Evolutionary conservation across 2,888 invertebrate species (phyloP).

Genomic region (Apodemia duryi): DNA sequence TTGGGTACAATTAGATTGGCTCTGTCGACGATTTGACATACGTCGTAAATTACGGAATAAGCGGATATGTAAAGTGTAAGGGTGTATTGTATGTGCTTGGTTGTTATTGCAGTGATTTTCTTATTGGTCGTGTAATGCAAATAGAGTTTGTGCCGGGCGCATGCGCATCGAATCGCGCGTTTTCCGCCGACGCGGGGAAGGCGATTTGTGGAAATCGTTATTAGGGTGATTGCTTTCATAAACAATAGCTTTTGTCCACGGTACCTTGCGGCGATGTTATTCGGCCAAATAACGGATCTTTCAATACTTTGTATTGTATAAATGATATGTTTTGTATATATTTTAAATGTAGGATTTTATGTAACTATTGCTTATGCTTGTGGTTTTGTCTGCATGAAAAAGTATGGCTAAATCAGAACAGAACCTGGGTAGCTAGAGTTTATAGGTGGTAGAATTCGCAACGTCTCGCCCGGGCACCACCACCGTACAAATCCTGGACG

Average conservation of each 20-base stretch:
- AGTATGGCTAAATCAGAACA: too few species aligned
- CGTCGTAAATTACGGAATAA: conserved; percentile 69
- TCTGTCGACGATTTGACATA: conserved; percentile 74
- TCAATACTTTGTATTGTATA: conserved; percentile 35
- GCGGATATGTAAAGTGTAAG: conserved; percentile 56
- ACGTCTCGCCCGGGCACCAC: too few species aligned
- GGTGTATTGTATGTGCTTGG: conserved; percentile 36
- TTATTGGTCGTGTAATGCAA: conserved; percentile 55
- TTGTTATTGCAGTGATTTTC: conserved; percentile 32
- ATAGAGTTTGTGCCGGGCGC: conserved; percentile 60
- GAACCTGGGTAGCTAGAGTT: too few species aligned
- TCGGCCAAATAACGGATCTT: conserved; percentile 59
- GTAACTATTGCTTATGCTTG: too few species aligned
- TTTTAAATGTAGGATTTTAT: too few species aligned
- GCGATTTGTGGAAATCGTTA: conserved; percentile 76
- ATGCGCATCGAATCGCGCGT: conserved; percentile 75
- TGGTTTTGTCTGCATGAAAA: too few species aligned
- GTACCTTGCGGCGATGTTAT: conserved; percentile 52
- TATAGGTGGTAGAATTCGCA: too few species aligned
- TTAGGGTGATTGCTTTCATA: conserved; percentile 78
- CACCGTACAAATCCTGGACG: too few species aligned
- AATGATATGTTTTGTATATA: too few species aligned
- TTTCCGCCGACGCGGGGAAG: conserved; percentile 60
- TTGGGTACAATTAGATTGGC: conserved; percentile 77
- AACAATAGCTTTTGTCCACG: conserved; percentile 74